Evolutionary conservation across 2,113 vertebrate species (phyloP).

Genomic region (Nesogale talazaci): DNA sequence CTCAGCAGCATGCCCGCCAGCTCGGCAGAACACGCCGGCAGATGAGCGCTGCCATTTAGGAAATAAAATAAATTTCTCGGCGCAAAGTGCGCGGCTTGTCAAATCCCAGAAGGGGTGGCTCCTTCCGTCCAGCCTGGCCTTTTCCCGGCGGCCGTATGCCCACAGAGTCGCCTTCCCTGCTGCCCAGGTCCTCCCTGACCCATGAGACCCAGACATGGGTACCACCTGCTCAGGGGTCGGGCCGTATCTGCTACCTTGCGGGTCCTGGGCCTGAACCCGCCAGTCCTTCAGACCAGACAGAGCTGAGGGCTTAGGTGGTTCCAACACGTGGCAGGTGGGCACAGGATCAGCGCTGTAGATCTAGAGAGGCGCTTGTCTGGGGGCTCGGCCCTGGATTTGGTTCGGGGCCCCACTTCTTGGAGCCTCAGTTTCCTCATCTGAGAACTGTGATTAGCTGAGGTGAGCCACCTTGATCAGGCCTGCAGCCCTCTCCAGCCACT

Average conservation of each 20-base stretch:
- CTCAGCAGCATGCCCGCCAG: no score
- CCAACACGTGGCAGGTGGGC: no score
- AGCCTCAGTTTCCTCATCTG: neutral
- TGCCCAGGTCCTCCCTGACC: neutral
- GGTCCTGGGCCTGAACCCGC: accelerated
- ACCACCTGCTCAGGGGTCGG: neutral
- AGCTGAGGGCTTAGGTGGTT: accelerated
- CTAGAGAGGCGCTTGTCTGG: no score
- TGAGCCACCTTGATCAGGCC: no score
- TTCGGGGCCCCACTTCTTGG: accelerated
- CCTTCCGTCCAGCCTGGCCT: neutral
- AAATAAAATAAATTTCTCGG: neutral
- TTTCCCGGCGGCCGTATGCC: neutral
- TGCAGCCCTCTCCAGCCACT: no score
- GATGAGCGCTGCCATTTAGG: no score
- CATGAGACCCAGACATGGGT: neutral
- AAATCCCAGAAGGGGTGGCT: no score
- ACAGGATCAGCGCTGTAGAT: no score
- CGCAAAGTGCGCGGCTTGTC: neutral
- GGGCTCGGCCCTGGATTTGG: accelerated
- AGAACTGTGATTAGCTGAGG: accelerated
- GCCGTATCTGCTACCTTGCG: neutral
- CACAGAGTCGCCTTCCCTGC: neutral
- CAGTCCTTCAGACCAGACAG: neutral
- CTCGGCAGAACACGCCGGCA: no score